These are phyloP conservation scores for Helostoma temminkii DNA, from an alignment of 2,797 vertebrate species.

Conservation along the genomic window DNA sequence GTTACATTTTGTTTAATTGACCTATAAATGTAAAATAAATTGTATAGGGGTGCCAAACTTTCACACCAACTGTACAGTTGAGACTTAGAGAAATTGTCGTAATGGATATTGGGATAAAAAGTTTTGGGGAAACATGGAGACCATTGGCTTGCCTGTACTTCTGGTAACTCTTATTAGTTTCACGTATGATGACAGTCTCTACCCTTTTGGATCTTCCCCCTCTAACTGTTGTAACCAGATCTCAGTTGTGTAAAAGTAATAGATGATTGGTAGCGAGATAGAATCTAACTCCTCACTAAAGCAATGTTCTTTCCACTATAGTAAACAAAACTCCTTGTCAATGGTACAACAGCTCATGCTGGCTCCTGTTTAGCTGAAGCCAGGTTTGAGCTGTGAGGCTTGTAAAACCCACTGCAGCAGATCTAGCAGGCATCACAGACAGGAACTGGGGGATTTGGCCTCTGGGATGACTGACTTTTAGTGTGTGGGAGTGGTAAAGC, in stretches of 20 bases:
- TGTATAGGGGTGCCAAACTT: too few species aligned
- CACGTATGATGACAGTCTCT: background rate
- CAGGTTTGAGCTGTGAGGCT: slow-evolving; percentile 24
- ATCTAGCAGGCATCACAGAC: slow-evolving; percentile 15
- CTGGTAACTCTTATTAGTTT: background rate
- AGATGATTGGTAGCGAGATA: too few species aligned
- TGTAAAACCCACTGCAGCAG: slow-evolving; percentile 1
- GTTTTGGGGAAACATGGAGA: too few species aligned
- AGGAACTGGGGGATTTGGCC: slow-evolving; percentile 54
- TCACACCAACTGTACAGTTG: too few species aligned
- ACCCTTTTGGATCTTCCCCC: background rate
- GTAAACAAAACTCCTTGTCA: background rate
- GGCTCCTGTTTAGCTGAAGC: slow-evolving; percentile 6
- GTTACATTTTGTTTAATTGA: too few species aligned
- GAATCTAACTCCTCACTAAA: background rate
- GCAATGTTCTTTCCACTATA: background rate
- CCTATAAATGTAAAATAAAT: too few species aligned
- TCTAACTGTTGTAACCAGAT: background rate
- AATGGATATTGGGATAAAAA: too few species aligned
- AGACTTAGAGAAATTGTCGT: too few species aligned
- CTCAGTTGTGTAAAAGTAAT: background rate
- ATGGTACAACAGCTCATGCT: background rate
- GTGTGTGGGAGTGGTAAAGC: slow-evolving; percentile 54
- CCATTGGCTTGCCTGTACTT: too few species aligned
- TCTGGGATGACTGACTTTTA: slow-evolving; percentile 58